Base-by-base conservation (phyloP, 1,140 invertebrate genomes). In the Drosophila ambigua region DNA sequence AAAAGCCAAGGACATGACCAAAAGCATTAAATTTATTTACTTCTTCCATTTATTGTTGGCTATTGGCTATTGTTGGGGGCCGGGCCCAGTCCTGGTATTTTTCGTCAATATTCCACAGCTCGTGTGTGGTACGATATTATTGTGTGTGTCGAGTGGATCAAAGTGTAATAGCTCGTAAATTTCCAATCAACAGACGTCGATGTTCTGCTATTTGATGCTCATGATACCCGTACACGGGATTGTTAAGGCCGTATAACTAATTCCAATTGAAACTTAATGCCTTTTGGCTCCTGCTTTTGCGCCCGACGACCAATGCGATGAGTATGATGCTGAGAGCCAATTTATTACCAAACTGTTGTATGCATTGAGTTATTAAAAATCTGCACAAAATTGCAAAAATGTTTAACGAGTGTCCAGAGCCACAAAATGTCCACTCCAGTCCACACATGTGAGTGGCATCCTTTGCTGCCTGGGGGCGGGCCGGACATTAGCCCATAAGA, bases 121-220 rank as follows among this genome's bases (percentile, higher is more conserved):
- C 35, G 35, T 39, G 35, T 39, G 35, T 39, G 4, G 31, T 39
- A 4, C 11, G 4, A 5, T 39, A 13, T 39, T 39, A 39, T 4
- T 51, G 24, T 66, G 61, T 74, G 64, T 67, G 58, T 77, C 57
- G 48, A 72, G 62, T 81, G 78, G 73, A 67, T 77, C 53, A 67
- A 81, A 72, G 67, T 59, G 53, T 51, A 80, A 81, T 63, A 72
- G 78, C 72, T 81, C 62, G 72, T 77, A 77, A 77, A 81, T 72
- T 77, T 72, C 63, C 66, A 76, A 72, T 80, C 61, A 66, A 68
- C 24, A 31, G 48, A 15, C 59, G 39, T 48, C 45, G 44, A 23
- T 55, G 44, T 31, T 45, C 35, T 59, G 65, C 44, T n/a, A 44
- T 23, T 53, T 43, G 45, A 57, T 60, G 57, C 39, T 45, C n/a